Base-by-base conservation (phyloP, 2,797 vertebrate species). In the Florisuga fusca region DNA sequence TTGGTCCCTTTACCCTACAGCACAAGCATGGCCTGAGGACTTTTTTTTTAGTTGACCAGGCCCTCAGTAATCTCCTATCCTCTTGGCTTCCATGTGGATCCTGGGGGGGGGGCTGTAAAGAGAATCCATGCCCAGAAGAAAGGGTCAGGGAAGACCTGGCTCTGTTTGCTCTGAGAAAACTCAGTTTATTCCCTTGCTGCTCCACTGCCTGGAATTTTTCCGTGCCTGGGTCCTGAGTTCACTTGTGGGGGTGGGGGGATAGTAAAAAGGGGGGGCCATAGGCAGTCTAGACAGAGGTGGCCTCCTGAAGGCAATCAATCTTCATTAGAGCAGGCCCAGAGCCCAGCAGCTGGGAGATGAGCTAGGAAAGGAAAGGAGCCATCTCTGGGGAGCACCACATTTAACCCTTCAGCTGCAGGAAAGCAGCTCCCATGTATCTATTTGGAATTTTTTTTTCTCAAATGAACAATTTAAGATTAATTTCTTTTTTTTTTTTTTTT, bases 301-400 rank as follows among this genome's bases (percentile, higher is more conserved):
- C 31, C 88, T 93, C 81, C 84, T 88, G 36, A 61, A 85, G 72
- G 36, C 67, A 79, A 88, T 93, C 81, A 16, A 48, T 91, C 91
- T 86, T 89, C 63, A n/a, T 95, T 91, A 85, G 75, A 41, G 53
- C 31, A 58, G 33, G 26, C 53, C 48, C 75, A 71, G 71, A 67
- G 50, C 66, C 27, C 61, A 45, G 66, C 61, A 63, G 72, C 73
- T 64, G 62, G 67, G 62, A 88, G 91, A 66, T 82, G 91, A 82
- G 67, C 41, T 74, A 4, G 77, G 27, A 29, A 51, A 4, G 77
- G 27, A 29, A 51, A 75, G 72, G 84, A 91, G 91, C 72, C 68
- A 3, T 91, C 91, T 74, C 94, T 53, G 91, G 58, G 62, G 66
- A 82, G 91, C 58, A 91, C 94, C 63, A 17, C 13, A 1, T 43